phyloP scores from a whole-genome alignment of 2,113 vertebrate species.

The Cephalopterus ornatus region DNA sequence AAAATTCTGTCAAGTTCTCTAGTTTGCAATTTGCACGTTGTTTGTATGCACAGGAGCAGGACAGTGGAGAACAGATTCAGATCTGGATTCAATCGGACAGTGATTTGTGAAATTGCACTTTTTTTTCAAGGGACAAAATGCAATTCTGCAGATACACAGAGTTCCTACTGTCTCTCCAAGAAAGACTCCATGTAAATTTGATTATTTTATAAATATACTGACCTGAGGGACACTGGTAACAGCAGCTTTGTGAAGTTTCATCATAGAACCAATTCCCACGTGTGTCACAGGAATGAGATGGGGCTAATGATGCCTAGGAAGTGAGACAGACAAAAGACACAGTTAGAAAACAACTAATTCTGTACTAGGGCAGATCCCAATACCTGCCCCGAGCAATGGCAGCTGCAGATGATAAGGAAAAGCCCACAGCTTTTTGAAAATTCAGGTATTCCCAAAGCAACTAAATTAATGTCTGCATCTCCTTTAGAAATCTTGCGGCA shows the following conservation, averaged over 20 bases:
- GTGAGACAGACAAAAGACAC: not conserved
- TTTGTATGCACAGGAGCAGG: not conserved
- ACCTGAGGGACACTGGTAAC: slow-evolving; percentile 63
- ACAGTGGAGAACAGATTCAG: not conserved
- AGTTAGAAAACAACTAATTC: not conserved
- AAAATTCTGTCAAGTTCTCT: not conserved
- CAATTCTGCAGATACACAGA: not conserved
- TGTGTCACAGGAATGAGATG: not conserved
- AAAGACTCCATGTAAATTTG: not conserved
- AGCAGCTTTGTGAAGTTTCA: slow-evolving; percentile 18
- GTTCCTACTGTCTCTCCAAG: not conserved
- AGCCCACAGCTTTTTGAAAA: not conserved
- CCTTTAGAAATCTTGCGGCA: not conserved
- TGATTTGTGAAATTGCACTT: not conserved
- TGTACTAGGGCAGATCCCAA: not conserved
- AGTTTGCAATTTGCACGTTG: not conserved
- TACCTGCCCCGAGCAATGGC: not conserved
- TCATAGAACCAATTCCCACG: not conserved
- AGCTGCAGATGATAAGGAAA: not conserved
- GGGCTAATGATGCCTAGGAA: not conserved
- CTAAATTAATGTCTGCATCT: not conserved
- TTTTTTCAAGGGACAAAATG: not conserved
- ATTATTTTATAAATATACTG: not conserved
- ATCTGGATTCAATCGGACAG: not conserved
- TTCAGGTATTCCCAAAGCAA: not conserved